Conservation (phyloP, 1,140 invertebrate species). For the Argopecten irradians region DNA sequence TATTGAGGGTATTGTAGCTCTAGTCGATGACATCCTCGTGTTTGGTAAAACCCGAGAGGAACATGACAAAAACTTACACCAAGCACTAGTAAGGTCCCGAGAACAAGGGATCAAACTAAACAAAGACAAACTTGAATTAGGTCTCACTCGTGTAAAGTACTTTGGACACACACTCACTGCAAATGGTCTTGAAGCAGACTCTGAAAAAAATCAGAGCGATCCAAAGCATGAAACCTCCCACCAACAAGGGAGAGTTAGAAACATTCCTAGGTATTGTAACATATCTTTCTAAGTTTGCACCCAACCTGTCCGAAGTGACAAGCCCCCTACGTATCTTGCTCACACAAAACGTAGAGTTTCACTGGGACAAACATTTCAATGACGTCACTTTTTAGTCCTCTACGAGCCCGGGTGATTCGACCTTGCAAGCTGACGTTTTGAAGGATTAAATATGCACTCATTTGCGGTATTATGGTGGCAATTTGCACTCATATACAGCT, state of each 20-base stretch:
- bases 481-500: too few species aligned
- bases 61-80: constrained; percentile 67
- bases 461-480: too few species aligned
- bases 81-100: constrained; percentile 68
- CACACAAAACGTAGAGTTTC: neutral
- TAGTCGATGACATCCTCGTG: constrained; percentile 55
- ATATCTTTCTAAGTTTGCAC: neutral
- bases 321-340: neutral
- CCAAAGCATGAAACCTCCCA: neutral
- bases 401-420: too few species aligned
- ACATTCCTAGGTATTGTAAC: neutral
- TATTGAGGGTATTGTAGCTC: constrained; percentile 50
- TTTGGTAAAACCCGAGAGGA: constrained; percentile 22
- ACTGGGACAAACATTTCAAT: too few species aligned
- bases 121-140: constrained; percentile 48
- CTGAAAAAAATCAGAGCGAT: constrained; percentile 74
- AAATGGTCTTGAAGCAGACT: constrained; percentile 60
- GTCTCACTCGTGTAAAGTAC: neutral
- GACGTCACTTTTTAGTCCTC: too few species aligned
- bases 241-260: neutral
- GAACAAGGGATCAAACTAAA: constrained; percentile 41
- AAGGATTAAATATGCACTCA: too few species aligned
- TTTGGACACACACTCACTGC: constrained; percentile 51
- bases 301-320: neutral
- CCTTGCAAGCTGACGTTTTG: too few species aligned